Evolutionary conservation across 1,140 invertebrate species (phyloP).

Genomic region (Hesperophylax magnus): DNA sequence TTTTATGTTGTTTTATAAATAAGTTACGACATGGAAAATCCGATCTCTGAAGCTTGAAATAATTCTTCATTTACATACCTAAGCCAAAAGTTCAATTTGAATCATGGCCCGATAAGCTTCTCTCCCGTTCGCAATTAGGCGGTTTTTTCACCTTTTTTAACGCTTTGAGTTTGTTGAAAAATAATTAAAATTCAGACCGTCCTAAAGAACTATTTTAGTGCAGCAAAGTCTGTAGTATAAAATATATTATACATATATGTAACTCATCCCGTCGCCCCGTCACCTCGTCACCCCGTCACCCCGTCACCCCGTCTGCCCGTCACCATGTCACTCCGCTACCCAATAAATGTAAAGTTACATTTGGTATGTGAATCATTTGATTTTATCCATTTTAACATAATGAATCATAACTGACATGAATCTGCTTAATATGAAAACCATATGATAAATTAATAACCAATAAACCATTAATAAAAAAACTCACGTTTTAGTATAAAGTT

Average conservation of each 20-base stretch:
- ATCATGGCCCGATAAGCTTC: not conserved
- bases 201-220: not conserved
- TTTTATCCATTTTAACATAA: too few relatives aligned
- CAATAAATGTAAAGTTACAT: too few relatives aligned
- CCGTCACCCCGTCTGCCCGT: not conserved
- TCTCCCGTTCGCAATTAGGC: not conserved
- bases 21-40: not conserved
- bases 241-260: not conserved
- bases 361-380: too few relatives aligned
- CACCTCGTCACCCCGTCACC: not conserved
- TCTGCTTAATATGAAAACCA: too few relatives aligned
- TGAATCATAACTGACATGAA: too few relatives aligned
- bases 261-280: too few relatives aligned
- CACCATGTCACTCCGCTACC: too few relatives aligned
- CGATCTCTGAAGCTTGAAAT: not conserved
- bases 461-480: too few relatives aligned
- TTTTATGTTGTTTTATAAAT: not conserved
- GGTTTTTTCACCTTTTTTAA: slow-evolving; percentile 7
- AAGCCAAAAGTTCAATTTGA: slow-evolving; percentile 4
- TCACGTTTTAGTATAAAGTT: not conserved
- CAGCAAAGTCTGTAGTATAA: not conserved
- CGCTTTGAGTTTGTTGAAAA: not conserved
- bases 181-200: slow-evolving; percentile 23
- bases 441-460: too few relatives aligned
- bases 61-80: not conserved